These are phyloP conservation scores for Tigriopus japonicus DNA, from an alignment of 1,140 invertebrate genomes.

Conservation along the genomic window DNA sequence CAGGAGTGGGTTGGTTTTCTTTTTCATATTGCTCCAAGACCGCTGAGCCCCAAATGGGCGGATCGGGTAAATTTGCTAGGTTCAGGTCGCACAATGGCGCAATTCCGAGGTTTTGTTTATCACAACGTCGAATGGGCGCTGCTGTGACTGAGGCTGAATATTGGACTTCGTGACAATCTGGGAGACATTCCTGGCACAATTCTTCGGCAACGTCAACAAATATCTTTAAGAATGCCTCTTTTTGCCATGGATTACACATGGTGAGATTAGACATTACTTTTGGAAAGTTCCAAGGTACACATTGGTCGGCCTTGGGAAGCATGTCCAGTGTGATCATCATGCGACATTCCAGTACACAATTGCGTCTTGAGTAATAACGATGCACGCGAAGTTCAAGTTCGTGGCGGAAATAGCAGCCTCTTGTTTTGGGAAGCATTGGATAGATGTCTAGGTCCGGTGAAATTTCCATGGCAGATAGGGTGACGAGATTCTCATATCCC, in stretches of 20 bases:
- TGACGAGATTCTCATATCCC: too few species aligned
- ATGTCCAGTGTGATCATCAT: too few species aligned
- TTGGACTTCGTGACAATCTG: not conserved
- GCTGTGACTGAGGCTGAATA: not conserved
- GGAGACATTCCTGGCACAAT: not conserved
- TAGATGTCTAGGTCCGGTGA: too few species aligned
- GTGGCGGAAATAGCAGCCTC: too few species aligned
- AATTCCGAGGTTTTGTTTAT: not conserved
- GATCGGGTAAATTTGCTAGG: not conserved
- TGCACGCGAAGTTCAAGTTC: too few species aligned
- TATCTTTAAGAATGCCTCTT: not conserved
- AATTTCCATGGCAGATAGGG: too few species aligned
- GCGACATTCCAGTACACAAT: too few species aligned
- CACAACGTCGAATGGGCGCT: not conserved
- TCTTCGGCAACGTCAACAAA: not conserved
- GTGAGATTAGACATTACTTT: not conserved
- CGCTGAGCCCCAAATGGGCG: not conserved
- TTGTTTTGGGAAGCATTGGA: too few species aligned
- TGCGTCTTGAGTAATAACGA: too few species aligned
- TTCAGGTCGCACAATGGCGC: not conserved
- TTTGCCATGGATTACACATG: not conserved
- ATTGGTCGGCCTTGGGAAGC: too few species aligned
- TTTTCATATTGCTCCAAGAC: not conserved
- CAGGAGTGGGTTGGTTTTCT: too few species aligned
- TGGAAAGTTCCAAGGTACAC: too few species aligned